Conservation (phyloP, 1,140 invertebrate species). For the Palaemon carinicauda region DNA sequence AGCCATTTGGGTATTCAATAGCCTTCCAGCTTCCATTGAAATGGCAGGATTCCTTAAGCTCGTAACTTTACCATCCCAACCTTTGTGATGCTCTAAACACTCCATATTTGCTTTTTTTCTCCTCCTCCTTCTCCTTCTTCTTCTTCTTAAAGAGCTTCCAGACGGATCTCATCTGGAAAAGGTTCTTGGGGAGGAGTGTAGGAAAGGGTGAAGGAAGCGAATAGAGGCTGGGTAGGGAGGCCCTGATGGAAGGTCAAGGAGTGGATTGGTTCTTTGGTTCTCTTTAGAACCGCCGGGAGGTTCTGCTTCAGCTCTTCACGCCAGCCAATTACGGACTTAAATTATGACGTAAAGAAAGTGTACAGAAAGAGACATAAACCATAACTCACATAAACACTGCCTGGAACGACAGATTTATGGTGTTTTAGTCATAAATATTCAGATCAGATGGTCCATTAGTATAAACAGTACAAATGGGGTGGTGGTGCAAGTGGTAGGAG, state of each 20-base stretch:
- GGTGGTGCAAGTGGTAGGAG: not conserved
- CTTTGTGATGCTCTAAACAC: not conserved
- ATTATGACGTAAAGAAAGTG: conserved; percentile 32
- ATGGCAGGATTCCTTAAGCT: too few species aligned
- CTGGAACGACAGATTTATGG: conserved; percentile 14
- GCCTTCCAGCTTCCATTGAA: too few species aligned
- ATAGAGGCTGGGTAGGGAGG: too few species aligned
- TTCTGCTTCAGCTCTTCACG: not conserved
- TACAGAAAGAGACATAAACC: not conserved
- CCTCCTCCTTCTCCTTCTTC: not conserved
- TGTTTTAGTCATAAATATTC: conserved; percentile 17
- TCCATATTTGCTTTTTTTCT: not conserved
- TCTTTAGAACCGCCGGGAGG: too few species aligned
- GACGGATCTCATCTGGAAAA: too few species aligned
- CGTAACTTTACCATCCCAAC: too few species aligned
- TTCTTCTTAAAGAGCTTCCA: too few species aligned
- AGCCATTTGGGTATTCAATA: too few species aligned
- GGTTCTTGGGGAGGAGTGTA: too few species aligned
- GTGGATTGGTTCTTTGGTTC: too few species aligned
- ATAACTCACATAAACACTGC: conserved; percentile 26
- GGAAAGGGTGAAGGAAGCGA: too few species aligned
- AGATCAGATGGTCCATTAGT: conserved; percentile 28
- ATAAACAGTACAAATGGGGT: conserved; percentile 36
- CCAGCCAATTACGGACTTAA: conserved; percentile 20
- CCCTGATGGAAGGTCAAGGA: too few species aligned